Evolutionary conservation across 2,113 vertebrate genomes (phyloP), one percentile per base, ranked within the genome.

Genomic region (Passer montanus): DNA sequence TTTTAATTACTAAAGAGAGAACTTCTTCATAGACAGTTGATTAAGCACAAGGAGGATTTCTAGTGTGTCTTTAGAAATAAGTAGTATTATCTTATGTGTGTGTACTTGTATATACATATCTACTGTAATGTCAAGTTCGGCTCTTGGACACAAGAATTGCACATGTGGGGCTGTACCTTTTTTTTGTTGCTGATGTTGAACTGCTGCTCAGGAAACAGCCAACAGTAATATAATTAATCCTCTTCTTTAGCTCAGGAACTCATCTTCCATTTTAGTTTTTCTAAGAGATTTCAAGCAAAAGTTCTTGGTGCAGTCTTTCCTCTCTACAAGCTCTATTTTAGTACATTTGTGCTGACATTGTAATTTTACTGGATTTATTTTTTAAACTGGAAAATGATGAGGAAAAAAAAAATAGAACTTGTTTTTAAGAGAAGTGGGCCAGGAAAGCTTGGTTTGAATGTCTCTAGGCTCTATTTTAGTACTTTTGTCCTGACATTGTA

Each of bases 31-130:
- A 79, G 72, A 7, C 13, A 46, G 13, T 9, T 39, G 18, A 76
- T 56, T 31, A 86, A 73, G 47, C 18, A n/a, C 3, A 13, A 58
- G 28, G 24, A 84, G 69, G 24, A 30, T 49, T 7, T 66, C 6
- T 22, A 69, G 20, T 17, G 9, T 17, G 5, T 18, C 10, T 69
- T 94, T 60, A 20, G 37, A 92, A 86, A n/a, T 3, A 39, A 52
- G 47, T 16, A 35, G 7, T 1, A 2, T n/a, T 46, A 9, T 43
- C 4, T 44, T 58, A 5, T 11, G 5, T 46, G 12, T 8, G 13
- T 39, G 2, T 56, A 19, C 5, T 28, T 64, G 7, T 43, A 27
- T 20, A 18, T 27, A 5, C 1, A 0, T 13, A 23, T 30, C 11
- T 87, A 7, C 18, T 44, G 8, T 15, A 30, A 22, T 21, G 20